Percentiles rank a stretch among this genome's conserved stretches.
Conservation (phyloP, 2,113 vertebrate species). For the Bettongia penicillata region DNA sequence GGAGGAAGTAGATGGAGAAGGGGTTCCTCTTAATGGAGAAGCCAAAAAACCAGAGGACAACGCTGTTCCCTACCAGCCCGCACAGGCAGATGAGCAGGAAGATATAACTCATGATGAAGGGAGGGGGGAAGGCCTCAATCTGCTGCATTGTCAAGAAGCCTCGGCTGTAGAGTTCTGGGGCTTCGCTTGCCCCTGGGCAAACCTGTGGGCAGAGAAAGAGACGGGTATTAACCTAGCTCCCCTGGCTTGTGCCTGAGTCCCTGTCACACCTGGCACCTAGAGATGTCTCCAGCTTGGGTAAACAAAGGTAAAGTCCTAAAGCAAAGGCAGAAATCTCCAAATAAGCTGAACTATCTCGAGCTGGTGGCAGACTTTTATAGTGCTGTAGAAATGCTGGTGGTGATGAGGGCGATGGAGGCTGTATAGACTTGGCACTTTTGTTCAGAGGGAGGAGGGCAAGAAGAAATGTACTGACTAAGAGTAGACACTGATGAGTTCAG, state of each 20-base stretch:
- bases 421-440: neutral
- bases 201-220: conserved; percentile 66
- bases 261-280: accelerated
- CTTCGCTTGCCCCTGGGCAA: neutral
- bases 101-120: conserved; percentile 55
- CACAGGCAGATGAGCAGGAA: conserved; percentile 81
- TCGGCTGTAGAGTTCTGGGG: conserved; percentile 29
- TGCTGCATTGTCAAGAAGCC: conserved; percentile 66
- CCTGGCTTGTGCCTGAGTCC: neutral
- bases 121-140: neutral
- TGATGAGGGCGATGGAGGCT: neutral
- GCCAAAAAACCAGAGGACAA: conserved; percentile 84
- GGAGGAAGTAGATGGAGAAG: conserved; percentile 84
- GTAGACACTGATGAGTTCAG: neutral
- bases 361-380: neutral
- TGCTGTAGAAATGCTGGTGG: too few species aligned
- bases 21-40: conserved; percentile 83
- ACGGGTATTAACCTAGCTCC: neutral
- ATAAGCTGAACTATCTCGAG: neutral
- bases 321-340: neutral
- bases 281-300: accelerated
- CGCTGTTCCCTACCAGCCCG: conserved; percentile 82
- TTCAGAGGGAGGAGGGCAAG: neutral
- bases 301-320: neutral
- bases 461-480: neutral